Evolutionary conservation across 2,113 vertebrate genomes (phyloP), one percentile per base, ranked within the genome.

Genomic region (Clarias macrocephalus): DNA sequence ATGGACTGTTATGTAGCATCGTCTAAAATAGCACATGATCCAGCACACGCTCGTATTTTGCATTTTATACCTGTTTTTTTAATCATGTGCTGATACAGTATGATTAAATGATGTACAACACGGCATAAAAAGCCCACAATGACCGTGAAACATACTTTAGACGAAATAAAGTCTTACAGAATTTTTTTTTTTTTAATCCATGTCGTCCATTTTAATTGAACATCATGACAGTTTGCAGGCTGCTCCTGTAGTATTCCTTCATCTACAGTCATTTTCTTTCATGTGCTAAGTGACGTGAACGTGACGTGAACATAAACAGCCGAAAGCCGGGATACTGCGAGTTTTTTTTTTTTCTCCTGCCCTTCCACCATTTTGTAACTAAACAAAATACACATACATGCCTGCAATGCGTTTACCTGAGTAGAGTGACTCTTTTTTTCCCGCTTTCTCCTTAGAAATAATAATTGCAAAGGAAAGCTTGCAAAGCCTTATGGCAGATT

Each of bases 401-500:
- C 60, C 89, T 88, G 70, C 94, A 94, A 95, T 94, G 94, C 96
- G 96, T 96, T 96, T 95, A 96, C 91, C 90, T 92, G 92, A 90
- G 92, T 95, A 25, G 18, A 72, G 62, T 37, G 73, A 81, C 59
- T 84, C 56, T 63, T 90, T 89, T 15, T 80, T 91, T 91, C 48
- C 7, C 80, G 86, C 94, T 96, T 93, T 92, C 92, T 92, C 91
- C 89, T 82, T 77, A 90, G 88, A 91, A 89, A 86, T 88, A 92
- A 91, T 93, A 92, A 94, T 93, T 92, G 95, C 96, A 91, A 91
- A 95, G 95, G 91, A 95, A 93, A 94, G 93, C 94, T 94, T 95
- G 90, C 89, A 93, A 95, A 95, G 95, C 95, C 96, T 95, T 89
- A 95, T 96, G 96, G 96, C 96, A 96, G 96, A 97, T 97, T 96